Percentiles rank a stretch among this genome's conserved stretches.
These are phyloP conservation scores for Amblyraja radiata DNA, from an alignment of 2,797 vertebrate species.

Conservation along the genomic window DNA sequence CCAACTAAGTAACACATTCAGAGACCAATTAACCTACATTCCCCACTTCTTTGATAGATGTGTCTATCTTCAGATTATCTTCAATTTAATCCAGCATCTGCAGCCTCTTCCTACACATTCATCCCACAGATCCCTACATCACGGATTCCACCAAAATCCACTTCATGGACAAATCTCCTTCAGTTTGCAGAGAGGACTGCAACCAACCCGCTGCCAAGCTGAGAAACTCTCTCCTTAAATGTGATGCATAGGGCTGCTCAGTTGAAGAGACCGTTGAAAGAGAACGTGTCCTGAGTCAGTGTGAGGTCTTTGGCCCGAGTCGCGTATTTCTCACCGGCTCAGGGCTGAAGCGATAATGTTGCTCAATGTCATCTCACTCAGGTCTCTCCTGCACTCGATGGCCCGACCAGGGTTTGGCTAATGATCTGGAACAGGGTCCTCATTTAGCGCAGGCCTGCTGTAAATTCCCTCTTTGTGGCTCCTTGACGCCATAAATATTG, in stretches of 20 bases:
- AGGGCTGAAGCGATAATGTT: background rate
- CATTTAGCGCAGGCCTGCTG: background rate
- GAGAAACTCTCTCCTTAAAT: background rate
- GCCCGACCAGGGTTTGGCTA: background rate
- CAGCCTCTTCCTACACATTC: no score
- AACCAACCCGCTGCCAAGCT: no score
- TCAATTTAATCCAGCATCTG: no score
- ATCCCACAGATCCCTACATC: no score
- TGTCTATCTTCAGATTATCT: no score
- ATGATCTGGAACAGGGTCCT: background rate
- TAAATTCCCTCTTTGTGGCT: constrained; percentile 26
- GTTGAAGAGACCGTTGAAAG: background rate
- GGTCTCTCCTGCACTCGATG: background rate
- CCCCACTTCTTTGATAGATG: no score
- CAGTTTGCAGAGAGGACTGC: no score
- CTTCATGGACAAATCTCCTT: no score
- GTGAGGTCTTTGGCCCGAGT: background rate
- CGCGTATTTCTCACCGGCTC: background rate
- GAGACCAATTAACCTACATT: no score
- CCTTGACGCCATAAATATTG: background rate
- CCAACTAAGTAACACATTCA: no score
- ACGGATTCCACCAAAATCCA: no score
- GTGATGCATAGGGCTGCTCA: background rate
- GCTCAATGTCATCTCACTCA: background rate
- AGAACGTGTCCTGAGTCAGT: background rate